Base-by-base conservation (phyloP, 2,113 vertebrate genomes). In the Plotosus lineatus region DNA sequence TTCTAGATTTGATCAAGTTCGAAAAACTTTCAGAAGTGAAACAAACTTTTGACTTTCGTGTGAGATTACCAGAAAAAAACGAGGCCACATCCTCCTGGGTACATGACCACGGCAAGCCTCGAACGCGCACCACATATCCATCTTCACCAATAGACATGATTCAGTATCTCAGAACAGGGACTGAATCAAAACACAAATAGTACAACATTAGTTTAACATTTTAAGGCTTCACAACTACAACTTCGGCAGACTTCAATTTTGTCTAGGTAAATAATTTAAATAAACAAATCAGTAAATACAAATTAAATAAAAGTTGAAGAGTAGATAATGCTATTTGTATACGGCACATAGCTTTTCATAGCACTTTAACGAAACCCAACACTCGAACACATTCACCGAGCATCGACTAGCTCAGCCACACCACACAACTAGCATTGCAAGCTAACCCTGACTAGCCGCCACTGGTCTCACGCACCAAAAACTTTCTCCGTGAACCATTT, bases 91-190 rank as follows among this genome's bases (percentile, higher is more conserved):
- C 94, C 33, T 93, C 93, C 77, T 92, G 92, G 3, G 93, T 93
- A 86, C 94, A 95, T 80, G 94, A 92, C 94, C 94, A 95, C 4
- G 94, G 94, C 51, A 95, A 88, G 73, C 94, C 94, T 84, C 94
- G 92, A 83, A 95, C 93, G 79, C 94, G 89, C 48, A 95, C 94
- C 83, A 95, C 94, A 53, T 92, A 95, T 11, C 93, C 94, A 71
- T 95, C 94, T 0, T 93, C 93, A 77, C 88, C 93, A 72, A 89
- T 84, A 87, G 93, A 94, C 93, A 94, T 94, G 66, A n/a, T n/a
- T 84, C 90, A 85, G 84, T 86, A 88, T 77, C 51, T 87, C 68
- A 85, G 40, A 28, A 40, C 69, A 77, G 73, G 48, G 23, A 53
- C 58, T 78, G 66, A 28, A 73, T 75, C 42, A 33, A 14, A 12